Evolutionary conservation across 2,797 vertebrate species (phyloP).

Genomic region (Enteromius viviparus): DNA sequence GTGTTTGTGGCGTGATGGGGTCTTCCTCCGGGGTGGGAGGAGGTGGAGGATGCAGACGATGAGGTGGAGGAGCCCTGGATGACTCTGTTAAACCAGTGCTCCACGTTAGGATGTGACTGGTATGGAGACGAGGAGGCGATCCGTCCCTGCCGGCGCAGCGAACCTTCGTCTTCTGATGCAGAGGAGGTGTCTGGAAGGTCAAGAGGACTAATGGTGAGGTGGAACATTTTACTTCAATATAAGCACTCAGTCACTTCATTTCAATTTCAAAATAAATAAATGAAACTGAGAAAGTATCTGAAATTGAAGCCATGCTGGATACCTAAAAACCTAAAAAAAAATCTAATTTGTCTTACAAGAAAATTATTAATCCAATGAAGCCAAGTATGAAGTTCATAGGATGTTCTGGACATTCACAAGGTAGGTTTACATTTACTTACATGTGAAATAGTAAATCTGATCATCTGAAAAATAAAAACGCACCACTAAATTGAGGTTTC

Average conservation of each 20-base stretch:
- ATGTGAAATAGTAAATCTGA: neutral
- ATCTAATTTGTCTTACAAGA: neutral
- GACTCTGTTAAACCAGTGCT: constrained; percentile 94
- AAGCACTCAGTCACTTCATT: neutral
- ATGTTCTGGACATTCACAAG: neutral
- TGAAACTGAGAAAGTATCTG: neutral
- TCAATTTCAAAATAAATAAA: too few species aligned
- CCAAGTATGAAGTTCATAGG: neutral
- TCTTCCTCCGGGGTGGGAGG: constrained; percentile 94
- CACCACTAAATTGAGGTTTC: neutral
- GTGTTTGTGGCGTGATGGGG: constrained; percentile 73
- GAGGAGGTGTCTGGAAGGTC: constrained; percentile 93
- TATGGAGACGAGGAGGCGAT: constrained; percentile 86
- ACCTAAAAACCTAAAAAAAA: neutral
- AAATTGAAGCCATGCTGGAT: neutral
- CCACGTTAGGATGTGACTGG: constrained; percentile 87
- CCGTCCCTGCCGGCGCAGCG: constrained; percentile 88
- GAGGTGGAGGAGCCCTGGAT: constrained; percentile 97
- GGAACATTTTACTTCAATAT: neutral
- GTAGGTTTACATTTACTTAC: neutral
- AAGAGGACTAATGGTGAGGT: constrained; percentile 60
- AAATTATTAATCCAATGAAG: neutral
- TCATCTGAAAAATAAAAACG: neutral
- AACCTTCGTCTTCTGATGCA: constrained; percentile 97
- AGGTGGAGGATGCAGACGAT: constrained; percentile 96